Evolutionary conservation across 2,888 invertebrate species (phyloP), one percentile per base, ranked within the genome.

Genomic region (Ophion ellenae): DNA sequence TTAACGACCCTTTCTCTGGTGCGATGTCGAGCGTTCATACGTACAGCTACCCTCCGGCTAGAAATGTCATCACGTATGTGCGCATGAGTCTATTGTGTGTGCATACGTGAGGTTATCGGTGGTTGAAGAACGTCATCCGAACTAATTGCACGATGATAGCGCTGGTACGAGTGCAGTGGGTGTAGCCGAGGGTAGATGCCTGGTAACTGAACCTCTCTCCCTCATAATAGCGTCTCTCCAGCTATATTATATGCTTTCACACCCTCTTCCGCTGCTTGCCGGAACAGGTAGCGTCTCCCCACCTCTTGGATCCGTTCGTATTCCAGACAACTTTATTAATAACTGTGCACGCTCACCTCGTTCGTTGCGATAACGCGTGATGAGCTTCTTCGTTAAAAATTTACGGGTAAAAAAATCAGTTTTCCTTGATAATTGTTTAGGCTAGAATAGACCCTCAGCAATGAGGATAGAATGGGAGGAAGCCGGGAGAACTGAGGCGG

Each of bases 321-420:
- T 70, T 63, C 81, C 84, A 84, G 86, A 87, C 85, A 85, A 83
- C 88, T 88, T 87, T 88, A 88, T 87, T 87, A 87, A 87, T 87
- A 88, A 80, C 82, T 81, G 66, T 20, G 64, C 78, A 64, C 71
- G 79, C 81, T 53, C 82, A 71, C 75, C 75, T 71, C 84, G 81
- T 75, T 73, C 80, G 71, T 76, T 71, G 76, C 82, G 85, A 85
- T 82, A 85, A 82, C 79, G 76, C 85, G 82, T 73, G 81, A 81
- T 77, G 80, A 71, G 82, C 78, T 81, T 81, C 77, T 87, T 83
- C 81, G 81, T 84, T 82, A 86, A 80, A 86, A 87, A 86, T 87
- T 80, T 82, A 84, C 85, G 84, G 86, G 83, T 84, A 81, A 82
- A 76, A 74, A 81, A 80, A 80, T 83, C 77, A 80, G 71, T 85